A percentile compares a stretch with the other conserved stretches of the same genome.
These are phyloP conservation scores for Phyto melanocephala DNA, from an alignment of 2,888 invertebrate species.

Conservation along the genomic window DNA sequence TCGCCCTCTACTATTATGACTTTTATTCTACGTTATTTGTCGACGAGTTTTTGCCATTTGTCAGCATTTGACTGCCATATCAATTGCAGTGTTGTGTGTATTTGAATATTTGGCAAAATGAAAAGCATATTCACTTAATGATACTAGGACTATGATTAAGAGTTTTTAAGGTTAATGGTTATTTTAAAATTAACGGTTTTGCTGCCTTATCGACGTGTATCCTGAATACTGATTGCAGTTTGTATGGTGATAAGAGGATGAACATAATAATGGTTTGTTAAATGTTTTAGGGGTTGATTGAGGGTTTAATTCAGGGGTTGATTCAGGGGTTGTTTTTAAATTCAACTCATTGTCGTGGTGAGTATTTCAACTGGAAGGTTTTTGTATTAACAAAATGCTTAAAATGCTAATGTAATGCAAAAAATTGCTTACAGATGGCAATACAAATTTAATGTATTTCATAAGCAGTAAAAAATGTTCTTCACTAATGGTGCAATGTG, in stretches of 20 bases:
- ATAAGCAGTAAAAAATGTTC: no score
- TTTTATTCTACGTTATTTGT: no score
- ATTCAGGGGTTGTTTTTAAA: neutral
- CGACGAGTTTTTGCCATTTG: neutral
- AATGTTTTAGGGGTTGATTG: no score
- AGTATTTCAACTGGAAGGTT: neutral
- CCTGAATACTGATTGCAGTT: neutral
- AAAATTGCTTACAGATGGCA: neutral
- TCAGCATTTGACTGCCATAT: neutral
- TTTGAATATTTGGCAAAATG: neutral
- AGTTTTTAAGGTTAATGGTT: neutral
- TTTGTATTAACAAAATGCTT: neutral
- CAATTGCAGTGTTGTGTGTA: neutral
- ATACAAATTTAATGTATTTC: neutral
- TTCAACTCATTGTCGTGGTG: neutral
- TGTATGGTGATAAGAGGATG: neutral
- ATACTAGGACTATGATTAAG: constrained; percentile 7
- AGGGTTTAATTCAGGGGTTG: no score
- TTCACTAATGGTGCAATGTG: no score
- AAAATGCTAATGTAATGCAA: neutral
- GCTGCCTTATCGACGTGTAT: neutral
- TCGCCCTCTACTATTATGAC: constrained; percentile 3
- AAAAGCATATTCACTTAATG: neutral
- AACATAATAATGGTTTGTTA: neutral
- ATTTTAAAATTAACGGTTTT: neutral